phyloP scores from a whole-genome alignment of 2,797 vertebrate genomes.

The Prunella strophiata region DNA sequence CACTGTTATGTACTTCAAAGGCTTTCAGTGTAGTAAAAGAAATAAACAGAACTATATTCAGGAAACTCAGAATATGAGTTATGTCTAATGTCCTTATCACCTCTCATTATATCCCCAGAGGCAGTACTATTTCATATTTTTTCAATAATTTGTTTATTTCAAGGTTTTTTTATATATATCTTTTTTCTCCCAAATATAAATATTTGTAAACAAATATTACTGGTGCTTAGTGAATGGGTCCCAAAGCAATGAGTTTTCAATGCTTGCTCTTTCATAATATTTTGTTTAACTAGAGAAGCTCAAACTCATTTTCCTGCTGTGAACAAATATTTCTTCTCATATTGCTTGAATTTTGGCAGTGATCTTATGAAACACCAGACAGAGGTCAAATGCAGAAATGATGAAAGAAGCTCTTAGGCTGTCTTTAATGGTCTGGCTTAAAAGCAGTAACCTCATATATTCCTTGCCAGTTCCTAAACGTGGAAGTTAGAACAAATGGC shows the following conservation, averaged over 20 bases:
- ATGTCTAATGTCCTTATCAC: not conserved
- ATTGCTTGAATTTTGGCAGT: not conserved
- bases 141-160: not conserved
- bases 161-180: not conserved
- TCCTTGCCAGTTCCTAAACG: not conserved
- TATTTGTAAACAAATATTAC: slow-evolving; percentile 5
- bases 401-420: not conserved
- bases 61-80: not conserved
- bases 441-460: not conserved
- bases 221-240: not conserved
- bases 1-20: not conserved
- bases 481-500: not conserved
- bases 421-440: not conserved
- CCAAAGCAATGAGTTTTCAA: not conserved
- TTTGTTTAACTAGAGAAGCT: slow-evolving; percentile 18
- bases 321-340: slow-evolving; percentile 8
- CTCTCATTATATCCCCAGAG: not conserved
- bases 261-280: not conserved
- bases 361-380: not conserved
- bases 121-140: not conserved
- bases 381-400: slow-evolving; percentile 17
- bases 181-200: not conserved
- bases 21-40: not conserved
- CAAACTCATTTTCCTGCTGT: slow-evolving; percentile 9
- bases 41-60: not conserved